These are phyloP conservation scores for Drosophila buzzatii DNA, from an alignment of 2,888 invertebrate species.

Conservation along the genomic window DNA sequence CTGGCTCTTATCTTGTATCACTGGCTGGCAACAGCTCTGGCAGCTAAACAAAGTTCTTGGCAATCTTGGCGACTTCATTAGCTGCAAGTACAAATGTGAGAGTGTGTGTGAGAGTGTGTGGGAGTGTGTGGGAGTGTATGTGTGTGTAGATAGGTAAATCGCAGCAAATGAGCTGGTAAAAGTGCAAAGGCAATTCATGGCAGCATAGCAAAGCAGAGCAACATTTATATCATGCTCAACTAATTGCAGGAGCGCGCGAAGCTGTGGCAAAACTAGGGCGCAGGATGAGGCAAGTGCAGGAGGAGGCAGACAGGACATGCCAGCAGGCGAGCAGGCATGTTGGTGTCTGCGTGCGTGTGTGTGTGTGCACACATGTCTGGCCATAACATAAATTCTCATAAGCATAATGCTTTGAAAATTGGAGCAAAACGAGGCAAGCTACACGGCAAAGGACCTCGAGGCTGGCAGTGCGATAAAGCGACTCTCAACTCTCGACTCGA, in stretches of 20 bases:
- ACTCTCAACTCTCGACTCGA: constrained; percentile 1
- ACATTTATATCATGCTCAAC: constrained; percentile 77
- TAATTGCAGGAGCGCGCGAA: constrained; percentile 59
- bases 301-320: constrained; percentile 8
- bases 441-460: constrained; percentile 15
- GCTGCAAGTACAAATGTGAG: neutral
- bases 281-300: constrained; percentile 6
- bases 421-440: constrained; percentile 61
- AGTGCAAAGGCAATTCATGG: constrained; percentile 38
- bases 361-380: constrained; percentile 20
- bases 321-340: constrained; percentile 10
- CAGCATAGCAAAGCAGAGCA: constrained; percentile 41
- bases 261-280: constrained; percentile 6
- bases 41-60: constrained; percentile 34
- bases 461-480: constrained; percentile 8
- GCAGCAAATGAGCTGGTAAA: constrained; percentile 70
- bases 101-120: constrained; percentile 1
- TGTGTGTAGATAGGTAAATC: constrained; percentile 57
- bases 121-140: constrained; percentile 14
- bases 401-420: constrained; percentile 81
- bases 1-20: neutral
- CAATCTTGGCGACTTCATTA: constrained; percentile 52
- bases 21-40: constrained; percentile 19
- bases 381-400: constrained; percentile 80
- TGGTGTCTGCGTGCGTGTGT: constrained; percentile 14